These are phyloP conservation scores for Drosophila bipectinata DNA, from an alignment of 1,140 invertebrate species.

Conservation along the genomic window DNA sequence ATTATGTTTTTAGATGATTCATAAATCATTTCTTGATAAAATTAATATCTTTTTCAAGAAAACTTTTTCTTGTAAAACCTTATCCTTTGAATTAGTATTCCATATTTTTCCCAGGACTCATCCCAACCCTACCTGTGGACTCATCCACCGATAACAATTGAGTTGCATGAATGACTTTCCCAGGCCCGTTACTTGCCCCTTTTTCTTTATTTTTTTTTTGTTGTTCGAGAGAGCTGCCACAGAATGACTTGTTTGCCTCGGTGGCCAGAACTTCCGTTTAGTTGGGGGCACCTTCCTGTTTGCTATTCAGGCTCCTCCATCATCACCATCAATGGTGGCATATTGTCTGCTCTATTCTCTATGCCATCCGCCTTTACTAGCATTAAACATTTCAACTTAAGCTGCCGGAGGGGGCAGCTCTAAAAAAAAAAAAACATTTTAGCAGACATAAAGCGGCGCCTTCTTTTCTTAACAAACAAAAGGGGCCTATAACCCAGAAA, in stretches of 20 bases:
- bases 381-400: slow-evolving; percentile 74
- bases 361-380: slow-evolving; percentile 29
- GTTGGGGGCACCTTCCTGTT: slow-evolving; percentile 27
- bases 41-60: too few relatives aligned
- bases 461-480: slow-evolving; percentile 54
- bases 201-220: background rate
- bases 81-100: background rate
- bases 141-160: slow-evolving; percentile 32
- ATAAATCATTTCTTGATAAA: background rate
- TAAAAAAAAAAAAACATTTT: slow-evolving; percentile 60
- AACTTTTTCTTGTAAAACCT: too few relatives aligned
- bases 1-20: background rate
- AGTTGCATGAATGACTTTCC: slow-evolving; percentile 17
- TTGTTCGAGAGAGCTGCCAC: slow-evolving; percentile 1
- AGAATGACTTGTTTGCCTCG: slow-evolving; percentile 32
- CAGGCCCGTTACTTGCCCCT: slow-evolving; percentile 34
- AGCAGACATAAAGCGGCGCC: slow-evolving; percentile 71
- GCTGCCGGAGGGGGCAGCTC: slow-evolving; percentile 1
- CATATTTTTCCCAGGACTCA: slow-evolving; percentile 7
- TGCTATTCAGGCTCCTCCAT: slow-evolving; percentile 27
- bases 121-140: background rate
- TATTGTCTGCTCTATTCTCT: slow-evolving; percentile 44
- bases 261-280: slow-evolving; percentile 49
- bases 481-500: slow-evolving; percentile 51
- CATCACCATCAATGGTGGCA: slow-evolving; percentile 47